Evolutionary conservation across 2,888 invertebrate genomes (phyloP).

Genomic region (Trichogramma dendrolimi): DNA sequence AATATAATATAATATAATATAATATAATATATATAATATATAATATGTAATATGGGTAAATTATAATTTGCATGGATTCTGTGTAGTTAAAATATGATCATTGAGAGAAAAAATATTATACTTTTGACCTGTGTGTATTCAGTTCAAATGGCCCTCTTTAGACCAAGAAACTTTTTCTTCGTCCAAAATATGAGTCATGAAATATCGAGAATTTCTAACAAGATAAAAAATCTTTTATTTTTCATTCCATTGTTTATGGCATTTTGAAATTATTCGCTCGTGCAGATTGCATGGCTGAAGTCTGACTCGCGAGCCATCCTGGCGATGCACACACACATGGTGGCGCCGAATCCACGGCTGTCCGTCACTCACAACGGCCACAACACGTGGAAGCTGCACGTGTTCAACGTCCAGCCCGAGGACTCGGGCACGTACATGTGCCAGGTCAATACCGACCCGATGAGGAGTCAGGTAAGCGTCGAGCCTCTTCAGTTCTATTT

Average conservation of each 20-base stretch:
- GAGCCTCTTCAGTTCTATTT: neutral
- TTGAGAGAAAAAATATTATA: no score
- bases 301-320: constrained; percentile 85
- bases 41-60: no score
- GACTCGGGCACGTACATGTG: constrained; percentile 94
- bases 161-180: no score
- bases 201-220: no score
- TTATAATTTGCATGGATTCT: no score
- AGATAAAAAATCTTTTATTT: no score
- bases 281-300: constrained; percentile 88
- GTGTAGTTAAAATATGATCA: no score
- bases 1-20: no score
- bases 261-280: neutral
- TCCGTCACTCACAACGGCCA: constrained; percentile 88
- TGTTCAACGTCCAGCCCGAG: constrained; percentile 83
- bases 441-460: constrained; percentile 88
- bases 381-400: constrained; percentile 89
- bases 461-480: constrained; percentile 77
- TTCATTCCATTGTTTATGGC: neutral
- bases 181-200: no score
- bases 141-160: no score
- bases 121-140: no score
- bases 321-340: constrained; percentile 85
- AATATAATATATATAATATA: no score
- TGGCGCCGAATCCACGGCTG: constrained; percentile 79